These are phyloP conservation scores for Euzetes globulus DNA, from an alignment of 2,888 invertebrate genomes.

Conservation along the genomic window DNA sequence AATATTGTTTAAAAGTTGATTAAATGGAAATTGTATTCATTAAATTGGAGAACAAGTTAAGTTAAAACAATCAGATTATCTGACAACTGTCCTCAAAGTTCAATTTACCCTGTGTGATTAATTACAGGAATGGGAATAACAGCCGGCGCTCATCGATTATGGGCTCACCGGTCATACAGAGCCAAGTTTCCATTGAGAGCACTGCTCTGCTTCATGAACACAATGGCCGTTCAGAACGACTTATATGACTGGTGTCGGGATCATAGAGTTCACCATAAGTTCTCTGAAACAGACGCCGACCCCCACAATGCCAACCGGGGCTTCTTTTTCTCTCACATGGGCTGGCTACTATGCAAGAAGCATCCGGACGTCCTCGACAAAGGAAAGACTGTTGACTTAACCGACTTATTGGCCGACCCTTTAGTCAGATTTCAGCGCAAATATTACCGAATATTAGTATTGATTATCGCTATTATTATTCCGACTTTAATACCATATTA, in stretches of 20 bases:
- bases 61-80: background rate
- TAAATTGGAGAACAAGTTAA: background rate
- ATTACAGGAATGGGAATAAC: slow-evolving; percentile 53
- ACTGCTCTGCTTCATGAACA: slow-evolving; percentile 22
- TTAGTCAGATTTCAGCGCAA: slow-evolving; percentile 42
- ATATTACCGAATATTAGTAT: slow-evolving; percentile 48
- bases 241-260: slow-evolving; percentile 48
- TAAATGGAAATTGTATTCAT: too few relatives aligned
- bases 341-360: slow-evolving; percentile 39
- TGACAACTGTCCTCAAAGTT: background rate
- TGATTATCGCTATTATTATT: slow-evolving; percentile 49
- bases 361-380: slow-evolving; percentile 38
- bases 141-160: slow-evolving; percentile 87
- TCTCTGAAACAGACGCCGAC: slow-evolving; percentile 44
- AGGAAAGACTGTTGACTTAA: slow-evolving; percentile 36
- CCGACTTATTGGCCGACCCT: slow-evolving; percentile 39
- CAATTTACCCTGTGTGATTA: background rate
- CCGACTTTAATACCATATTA: slow-evolving; percentile 70
- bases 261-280: slow-evolving; percentile 49
- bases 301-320: slow-evolving; percentile 41
- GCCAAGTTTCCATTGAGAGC: slow-evolving; percentile 19
- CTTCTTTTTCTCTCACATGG: slow-evolving; percentile 41
- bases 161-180: slow-evolving; percentile 54
- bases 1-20: too few relatives aligned
- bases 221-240: slow-evolving; percentile 44